Evolutionary conservation across 2,888 invertebrate genomes (phyloP).

Genomic region (Kuschelorhynchus macadamiae): DNA sequence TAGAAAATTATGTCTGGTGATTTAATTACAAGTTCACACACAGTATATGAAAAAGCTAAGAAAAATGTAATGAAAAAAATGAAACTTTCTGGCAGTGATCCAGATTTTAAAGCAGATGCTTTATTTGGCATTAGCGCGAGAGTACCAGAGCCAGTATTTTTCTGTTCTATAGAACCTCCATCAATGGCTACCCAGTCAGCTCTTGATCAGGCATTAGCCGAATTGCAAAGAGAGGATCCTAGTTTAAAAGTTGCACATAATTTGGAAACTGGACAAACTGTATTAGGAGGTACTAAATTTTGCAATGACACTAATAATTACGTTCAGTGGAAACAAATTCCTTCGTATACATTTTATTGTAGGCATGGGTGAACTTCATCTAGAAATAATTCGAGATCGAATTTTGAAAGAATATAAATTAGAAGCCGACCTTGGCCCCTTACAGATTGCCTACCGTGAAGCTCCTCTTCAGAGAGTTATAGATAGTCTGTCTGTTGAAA

Average conservation of each 20-base stretch:
- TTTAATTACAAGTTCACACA: slow-evolving; percentile 75
- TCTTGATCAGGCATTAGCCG: slow-evolving; percentile 84
- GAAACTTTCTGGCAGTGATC: not conserved
- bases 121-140: slow-evolving; percentile 74
- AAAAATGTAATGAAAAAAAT: slow-evolving; percentile 63
- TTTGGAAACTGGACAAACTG: slow-evolving; percentile 87
- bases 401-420: slow-evolving; percentile 91
- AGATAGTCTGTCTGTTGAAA: slow-evolving; percentile 72
- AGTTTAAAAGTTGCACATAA: slow-evolving; percentile 84
- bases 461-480: slow-evolving; percentile 71
- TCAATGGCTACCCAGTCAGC: slow-evolving; percentile 81
- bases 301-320: too few relatives aligned
- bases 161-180: slow-evolving; percentile 95
- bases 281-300: slow-evolving; percentile 78
- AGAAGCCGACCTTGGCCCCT: slow-evolving; percentile 89
- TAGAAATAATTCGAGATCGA: slow-evolving; percentile 93
- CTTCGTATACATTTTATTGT: too few relatives aligned
- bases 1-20: slow-evolving; percentile 80
- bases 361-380: slow-evolving; percentile 98
- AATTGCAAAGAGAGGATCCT: slow-evolving; percentile 92
- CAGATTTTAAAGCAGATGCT: slow-evolving; percentile 61
- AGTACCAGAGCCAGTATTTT: slow-evolving; percentile 95
- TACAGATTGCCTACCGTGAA: slow-evolving; percentile 95
- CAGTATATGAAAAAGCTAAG: slow-evolving; percentile 74
- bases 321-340: too few relatives aligned